Percentiles rank a stretch among this genome's conserved stretches.
Evolutionary conservation across 1,140 invertebrate species (phyloP).

Genomic region (Drosophila orosa): DNA sequence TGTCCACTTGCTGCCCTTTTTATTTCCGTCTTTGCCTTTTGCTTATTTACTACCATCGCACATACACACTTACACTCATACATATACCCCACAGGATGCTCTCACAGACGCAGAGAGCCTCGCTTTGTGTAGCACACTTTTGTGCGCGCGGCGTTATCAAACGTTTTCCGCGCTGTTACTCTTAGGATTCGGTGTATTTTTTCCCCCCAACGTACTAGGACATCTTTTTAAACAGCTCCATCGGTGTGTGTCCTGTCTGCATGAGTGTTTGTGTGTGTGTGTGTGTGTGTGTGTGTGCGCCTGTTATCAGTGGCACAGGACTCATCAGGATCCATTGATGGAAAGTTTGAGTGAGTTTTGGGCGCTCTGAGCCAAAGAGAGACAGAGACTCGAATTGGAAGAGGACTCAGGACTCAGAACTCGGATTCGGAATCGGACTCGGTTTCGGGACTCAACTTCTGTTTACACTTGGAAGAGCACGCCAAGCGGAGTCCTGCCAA

Average conservation of each 20-base stretch:
- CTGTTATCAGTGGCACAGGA: conserved; percentile 76
- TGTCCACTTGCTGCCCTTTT: conserved; percentile 78
- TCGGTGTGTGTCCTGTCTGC: conserved; percentile 29
- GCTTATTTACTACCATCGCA: conserved; percentile 60
- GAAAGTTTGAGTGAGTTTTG: conserved; percentile 72
- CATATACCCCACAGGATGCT: conserved; percentile 14
- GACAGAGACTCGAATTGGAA: conserved; percentile 39
- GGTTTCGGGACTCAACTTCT: conserved; percentile 42
- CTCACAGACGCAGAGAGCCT: conserved; percentile 47
- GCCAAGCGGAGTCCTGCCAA: conserved; percentile 63
- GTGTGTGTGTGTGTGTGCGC: conserved; percentile 24
- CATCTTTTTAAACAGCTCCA: conserved; percentile 67
- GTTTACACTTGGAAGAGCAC: conserved; percentile 75
- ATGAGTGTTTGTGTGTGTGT: conserved; percentile 26
- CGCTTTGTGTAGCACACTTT: conserved; percentile 72
- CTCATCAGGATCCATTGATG: conserved; percentile 74
- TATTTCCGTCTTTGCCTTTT: conserved; percentile 73
- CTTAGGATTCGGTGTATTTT: conserved; percentile 43
- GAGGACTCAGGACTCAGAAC: conserved; percentile 4
- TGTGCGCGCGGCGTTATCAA: conserved; percentile 74
- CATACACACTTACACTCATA: conserved; percentile 8
- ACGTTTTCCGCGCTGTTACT: conserved; percentile 80
- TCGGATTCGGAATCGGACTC: conserved; percentile 25
- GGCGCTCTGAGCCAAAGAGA: conserved; percentile 34
- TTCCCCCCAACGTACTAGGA: conserved; percentile 27